Conservation (phyloP, 2,797 vertebrate genomes). For the Pipistrellus pygmaeus region DNA sequence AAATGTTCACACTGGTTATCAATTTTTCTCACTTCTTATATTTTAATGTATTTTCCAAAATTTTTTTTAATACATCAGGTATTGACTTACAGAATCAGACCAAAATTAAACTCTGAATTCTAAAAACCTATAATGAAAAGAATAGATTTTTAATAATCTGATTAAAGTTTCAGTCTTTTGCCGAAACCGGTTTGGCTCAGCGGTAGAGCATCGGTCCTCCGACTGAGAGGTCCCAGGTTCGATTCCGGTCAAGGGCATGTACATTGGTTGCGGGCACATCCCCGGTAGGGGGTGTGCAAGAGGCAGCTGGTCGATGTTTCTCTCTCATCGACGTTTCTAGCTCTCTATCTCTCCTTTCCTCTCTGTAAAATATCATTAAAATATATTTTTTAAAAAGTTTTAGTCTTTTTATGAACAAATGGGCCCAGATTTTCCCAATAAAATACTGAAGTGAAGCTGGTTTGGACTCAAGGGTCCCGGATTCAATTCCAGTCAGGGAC, state of each 20-base stretch:
- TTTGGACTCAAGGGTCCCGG: no score
- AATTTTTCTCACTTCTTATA: constrained; percentile 22
- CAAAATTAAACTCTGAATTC: constrained; percentile 43
- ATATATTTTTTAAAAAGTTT: background rate
- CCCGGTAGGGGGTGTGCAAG: no score
- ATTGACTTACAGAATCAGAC: background rate
- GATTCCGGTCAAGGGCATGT: no score
- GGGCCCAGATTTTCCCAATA: background rate
- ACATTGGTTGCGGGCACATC: no score
- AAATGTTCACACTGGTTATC: constrained; percentile 13
- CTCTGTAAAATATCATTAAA: no score
- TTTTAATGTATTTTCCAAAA: constrained; percentile 29
- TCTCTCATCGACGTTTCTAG: no score
- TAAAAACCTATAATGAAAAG: constrained; percentile 6
- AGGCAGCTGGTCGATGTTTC: no score
- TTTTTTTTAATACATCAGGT: background rate
- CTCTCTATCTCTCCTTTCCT: no score
- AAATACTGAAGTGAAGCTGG: background rate
- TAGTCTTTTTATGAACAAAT: constrained; percentile 14
- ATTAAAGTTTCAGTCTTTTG: constrained; percentile 20
- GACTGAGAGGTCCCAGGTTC: no score
- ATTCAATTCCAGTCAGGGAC: no score
- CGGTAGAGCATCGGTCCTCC: no score
- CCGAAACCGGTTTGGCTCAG: no score
- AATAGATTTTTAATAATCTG: background rate